Evolutionary conservation across 2,888 invertebrate genomes (phyloP).

Genomic region (Resseliella maxima): DNA sequence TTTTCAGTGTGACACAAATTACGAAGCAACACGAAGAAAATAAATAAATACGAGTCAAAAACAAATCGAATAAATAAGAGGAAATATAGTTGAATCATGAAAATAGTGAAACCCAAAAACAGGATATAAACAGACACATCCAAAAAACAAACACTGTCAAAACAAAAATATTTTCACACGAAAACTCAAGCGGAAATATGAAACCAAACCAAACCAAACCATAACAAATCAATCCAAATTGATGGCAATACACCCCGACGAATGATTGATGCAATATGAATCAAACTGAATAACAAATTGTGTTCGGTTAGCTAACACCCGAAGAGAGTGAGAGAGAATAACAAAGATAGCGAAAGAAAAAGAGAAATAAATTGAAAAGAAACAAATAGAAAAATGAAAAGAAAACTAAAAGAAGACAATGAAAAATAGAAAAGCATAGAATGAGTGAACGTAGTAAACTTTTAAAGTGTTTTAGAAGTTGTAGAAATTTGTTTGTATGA

Average conservation of each 20-base stretch:
- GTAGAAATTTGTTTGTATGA: too few species aligned
- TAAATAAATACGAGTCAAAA: background rate
- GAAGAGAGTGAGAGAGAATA: background rate
- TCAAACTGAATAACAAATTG: background rate
- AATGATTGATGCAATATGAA: slow-evolving; percentile 1
- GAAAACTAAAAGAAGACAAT: background rate
- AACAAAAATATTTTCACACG: background rate
- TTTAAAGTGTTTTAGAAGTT: too few species aligned
- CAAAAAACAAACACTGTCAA: background rate
- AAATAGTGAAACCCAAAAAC: background rate
- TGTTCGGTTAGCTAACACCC: too few species aligned
- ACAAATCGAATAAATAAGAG: background rate
- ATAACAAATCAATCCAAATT: background rate
- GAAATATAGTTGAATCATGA: background rate
- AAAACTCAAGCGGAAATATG: background rate
- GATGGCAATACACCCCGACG: background rate
- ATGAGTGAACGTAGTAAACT: too few species aligned
- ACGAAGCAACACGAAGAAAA: background rate
- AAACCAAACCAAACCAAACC: background rate
- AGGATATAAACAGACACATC: too few species aligned
- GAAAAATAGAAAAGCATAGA: too few species aligned
- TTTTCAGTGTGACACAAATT: background rate
- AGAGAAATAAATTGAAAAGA: too few species aligned
- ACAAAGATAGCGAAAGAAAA: too few species aligned
- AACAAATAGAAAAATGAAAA: too few species aligned